A percentile compares a stretch with the other conserved stretches of the same genome.
These are phyloP conservation scores for Leptinotarsa tumamoca DNA, from an alignment of 2,888 invertebrate genomes.

Conservation along the genomic window DNA sequence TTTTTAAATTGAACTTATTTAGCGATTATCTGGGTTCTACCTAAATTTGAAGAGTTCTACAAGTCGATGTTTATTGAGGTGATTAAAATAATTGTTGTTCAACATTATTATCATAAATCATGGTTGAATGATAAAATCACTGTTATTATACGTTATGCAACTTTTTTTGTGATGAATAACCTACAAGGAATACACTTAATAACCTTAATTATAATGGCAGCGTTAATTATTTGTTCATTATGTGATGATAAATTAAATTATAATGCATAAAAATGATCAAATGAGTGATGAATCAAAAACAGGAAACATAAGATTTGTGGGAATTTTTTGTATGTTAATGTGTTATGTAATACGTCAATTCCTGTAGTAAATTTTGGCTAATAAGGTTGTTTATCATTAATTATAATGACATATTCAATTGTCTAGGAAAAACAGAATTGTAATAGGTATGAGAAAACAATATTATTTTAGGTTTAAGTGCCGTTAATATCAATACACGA, in stretches of 20 bases:
- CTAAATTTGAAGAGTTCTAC: no score
- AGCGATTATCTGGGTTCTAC: no score
- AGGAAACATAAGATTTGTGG: slow-evolving; percentile 42
- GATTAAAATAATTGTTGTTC: background rate
- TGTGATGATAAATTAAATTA: slow-evolving; percentile 31
- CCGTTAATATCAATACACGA: no score
- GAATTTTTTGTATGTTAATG: slow-evolving; percentile 32
- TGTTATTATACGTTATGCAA: slow-evolving; percentile 21
- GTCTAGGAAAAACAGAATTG: background rate
- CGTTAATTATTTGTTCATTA: slow-evolving; percentile 38
- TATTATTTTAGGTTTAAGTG: background rate
- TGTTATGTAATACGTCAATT: slow-evolving; percentile 25
- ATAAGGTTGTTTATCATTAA: slow-evolving; percentile 16
- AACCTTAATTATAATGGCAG: slow-evolving; percentile 30
- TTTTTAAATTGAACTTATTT: no score
- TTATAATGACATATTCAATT: background rate
- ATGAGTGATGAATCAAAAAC: slow-evolving; percentile 36
- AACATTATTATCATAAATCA: slow-evolving; percentile 5
- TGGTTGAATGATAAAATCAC: slow-evolving; percentile 20
- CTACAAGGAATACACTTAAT: slow-evolving; percentile 30
- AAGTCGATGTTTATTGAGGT: background rate
- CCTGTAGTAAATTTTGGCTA: slow-evolving; percentile 16
- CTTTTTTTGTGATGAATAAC: slow-evolving; percentile 16
- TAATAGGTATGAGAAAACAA: background rate
- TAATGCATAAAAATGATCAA: slow-evolving; percentile 39